Percentiles rank a stretch among this genome's conserved stretches.
phyloP scores from a whole-genome alignment of 2,797 vertebrate species.

The Pseudotriccus pelzelni region DNA sequence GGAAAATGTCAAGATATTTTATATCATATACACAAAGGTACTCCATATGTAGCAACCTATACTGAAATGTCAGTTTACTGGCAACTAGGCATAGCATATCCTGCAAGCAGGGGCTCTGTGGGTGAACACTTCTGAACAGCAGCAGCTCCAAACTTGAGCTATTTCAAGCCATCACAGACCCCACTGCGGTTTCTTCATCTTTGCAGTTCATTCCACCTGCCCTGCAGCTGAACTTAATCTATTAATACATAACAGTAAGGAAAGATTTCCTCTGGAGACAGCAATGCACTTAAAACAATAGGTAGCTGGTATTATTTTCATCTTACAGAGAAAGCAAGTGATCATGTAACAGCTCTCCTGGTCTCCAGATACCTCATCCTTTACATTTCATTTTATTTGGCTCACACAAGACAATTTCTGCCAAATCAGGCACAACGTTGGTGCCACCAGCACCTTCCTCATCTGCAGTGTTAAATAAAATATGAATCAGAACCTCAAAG shows the following conservation, averaged over 20 bases:
- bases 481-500: neutral
- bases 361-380: neutral
- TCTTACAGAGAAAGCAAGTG: neutral
- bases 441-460: neutral
- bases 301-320: neutral
- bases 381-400: neutral
- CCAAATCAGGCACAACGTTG: neutral
- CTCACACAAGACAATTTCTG: neutral
- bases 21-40: neutral
- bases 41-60: neutral
- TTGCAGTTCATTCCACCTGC: neutral
- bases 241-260: constrained; percentile 1
- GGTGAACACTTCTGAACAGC: neutral
- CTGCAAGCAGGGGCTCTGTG: neutral
- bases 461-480: neutral
- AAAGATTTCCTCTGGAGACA: constrained; percentile 8
- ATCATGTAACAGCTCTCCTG: neutral
- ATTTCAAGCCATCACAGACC: neutral
- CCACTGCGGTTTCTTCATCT: neutral
- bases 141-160: neutral
- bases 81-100: neutral
- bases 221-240: constrained; percentile 26
- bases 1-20: neutral
- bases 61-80: neutral
- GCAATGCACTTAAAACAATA: neutral